phyloP scores from a whole-genome alignment of 2,888 invertebrate species.

The Pocota personata region DNA sequence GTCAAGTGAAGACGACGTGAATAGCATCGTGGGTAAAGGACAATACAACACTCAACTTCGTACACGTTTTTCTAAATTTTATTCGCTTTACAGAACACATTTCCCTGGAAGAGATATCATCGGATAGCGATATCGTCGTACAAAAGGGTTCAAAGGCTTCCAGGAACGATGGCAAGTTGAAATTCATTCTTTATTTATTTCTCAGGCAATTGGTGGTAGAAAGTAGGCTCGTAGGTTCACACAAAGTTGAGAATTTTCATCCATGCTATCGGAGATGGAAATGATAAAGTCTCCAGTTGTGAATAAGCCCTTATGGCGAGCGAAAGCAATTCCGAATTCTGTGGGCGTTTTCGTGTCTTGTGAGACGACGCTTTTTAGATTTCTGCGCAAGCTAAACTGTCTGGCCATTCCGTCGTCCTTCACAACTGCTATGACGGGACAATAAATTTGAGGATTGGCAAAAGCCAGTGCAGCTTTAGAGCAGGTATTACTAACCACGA shows the following conservation, averaged over 20 bases:
- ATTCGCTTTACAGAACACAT: conserved; percentile 83
- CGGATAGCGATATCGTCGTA: conserved; percentile 80
- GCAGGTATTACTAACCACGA: conserved; percentile 78
- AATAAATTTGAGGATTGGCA: conserved; percentile 80
- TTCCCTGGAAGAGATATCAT: conserved; percentile 86
- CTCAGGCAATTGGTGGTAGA: conserved; percentile 77
- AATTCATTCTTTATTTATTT: background rate
- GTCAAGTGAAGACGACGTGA: conserved; percentile 81
- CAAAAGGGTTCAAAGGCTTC: conserved; percentile 75
- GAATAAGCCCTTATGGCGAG: conserved; percentile 76
- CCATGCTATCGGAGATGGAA: conserved; percentile 77
- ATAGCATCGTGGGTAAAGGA: conserved; percentile 79
- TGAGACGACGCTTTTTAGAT: conserved; percentile 78
- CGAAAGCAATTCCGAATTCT: conserved; percentile 79
- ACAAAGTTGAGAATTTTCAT: conserved; percentile 76
- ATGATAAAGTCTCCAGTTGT: conserved; percentile 81
- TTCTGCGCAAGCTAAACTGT: conserved; percentile 78
- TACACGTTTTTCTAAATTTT: background rate
- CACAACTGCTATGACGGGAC: conserved; percentile 79
- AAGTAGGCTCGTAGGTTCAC: conserved; percentile 80
- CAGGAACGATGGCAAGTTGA: conserved; percentile 26
- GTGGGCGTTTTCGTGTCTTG: conserved; percentile 76
- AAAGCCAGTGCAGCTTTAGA: conserved; percentile 78
- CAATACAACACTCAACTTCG: too few relatives aligned
- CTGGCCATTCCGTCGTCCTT: conserved; percentile 75